Evolutionary conservation across 2,888 invertebrate species (phyloP).

Genomic region (Troglohyphantes excavatus): DNA sequence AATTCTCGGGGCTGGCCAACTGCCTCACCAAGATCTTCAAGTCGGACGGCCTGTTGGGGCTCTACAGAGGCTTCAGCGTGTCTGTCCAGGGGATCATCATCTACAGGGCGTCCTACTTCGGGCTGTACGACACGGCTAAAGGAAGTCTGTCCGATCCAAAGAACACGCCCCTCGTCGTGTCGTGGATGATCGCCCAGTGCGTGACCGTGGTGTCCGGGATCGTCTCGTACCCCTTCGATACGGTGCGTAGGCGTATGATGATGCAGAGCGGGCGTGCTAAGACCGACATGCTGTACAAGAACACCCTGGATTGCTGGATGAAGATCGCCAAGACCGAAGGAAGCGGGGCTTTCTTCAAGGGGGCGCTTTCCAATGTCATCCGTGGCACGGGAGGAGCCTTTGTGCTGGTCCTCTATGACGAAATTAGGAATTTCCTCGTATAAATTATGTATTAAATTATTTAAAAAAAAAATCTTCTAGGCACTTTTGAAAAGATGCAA

Average conservation of each 20-base stretch:
- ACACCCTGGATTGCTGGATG: constrained; percentile 83
- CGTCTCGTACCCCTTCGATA: constrained; percentile 86
- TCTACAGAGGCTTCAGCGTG: constrained; percentile 84
- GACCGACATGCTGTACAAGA: constrained; percentile 83
- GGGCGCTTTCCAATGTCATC: constrained; percentile 83
- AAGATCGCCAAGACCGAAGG: constrained; percentile 83
- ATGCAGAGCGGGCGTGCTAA: constrained; percentile 84
- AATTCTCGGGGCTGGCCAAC: constrained; percentile 85
- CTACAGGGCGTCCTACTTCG: constrained; percentile 84
- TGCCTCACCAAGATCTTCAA: constrained; percentile 84
- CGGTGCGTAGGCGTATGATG: constrained; percentile 86
- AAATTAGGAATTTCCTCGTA: constrained; percentile 81
- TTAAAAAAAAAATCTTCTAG: constrained; percentile 25
- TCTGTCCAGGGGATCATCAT: constrained; percentile 84
- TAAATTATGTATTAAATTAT: constrained; percentile 49
- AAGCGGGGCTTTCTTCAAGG: constrained; percentile 81
- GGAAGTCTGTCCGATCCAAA: constrained; percentile 82
- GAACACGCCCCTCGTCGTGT: constrained; percentile 82
- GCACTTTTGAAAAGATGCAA: constrained; percentile 50
- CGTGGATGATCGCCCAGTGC: constrained; percentile 82
- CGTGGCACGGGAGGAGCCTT: constrained; percentile 83
- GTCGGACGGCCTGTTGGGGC: constrained; percentile 84
- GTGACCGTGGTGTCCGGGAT: constrained; percentile 84
- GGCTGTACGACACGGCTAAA: constrained; percentile 84
- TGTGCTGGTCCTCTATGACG: constrained; percentile 83